phyloP scores from a whole-genome alignment of 2,888 invertebrate genomes.

The Xestia sexstrigata region DNA sequence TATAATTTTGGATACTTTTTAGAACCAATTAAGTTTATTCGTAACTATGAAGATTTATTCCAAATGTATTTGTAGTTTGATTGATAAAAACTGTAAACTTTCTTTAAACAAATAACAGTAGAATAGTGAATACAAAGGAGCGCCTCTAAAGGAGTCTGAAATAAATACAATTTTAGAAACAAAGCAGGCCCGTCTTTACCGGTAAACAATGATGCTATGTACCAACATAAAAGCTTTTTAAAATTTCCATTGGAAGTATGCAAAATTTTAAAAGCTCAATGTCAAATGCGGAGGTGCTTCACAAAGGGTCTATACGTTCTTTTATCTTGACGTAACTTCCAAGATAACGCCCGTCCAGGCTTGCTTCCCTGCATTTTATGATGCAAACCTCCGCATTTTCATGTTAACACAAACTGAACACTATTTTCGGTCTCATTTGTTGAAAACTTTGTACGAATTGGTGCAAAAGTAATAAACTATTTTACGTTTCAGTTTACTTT shows the following conservation, averaged over 20 bases:
- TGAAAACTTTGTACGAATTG: background rate
- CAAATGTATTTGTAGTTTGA: background rate
- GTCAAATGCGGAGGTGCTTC: slow-evolving; percentile 56
- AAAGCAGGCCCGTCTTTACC: slow-evolving; percentile 28
- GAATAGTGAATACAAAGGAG: background rate
- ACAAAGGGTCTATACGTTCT: slow-evolving; percentile 60
- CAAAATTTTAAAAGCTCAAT: slow-evolving; percentile 63
- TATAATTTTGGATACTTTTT: background rate
- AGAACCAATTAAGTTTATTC: background rate
- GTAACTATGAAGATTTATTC: too few species aligned
- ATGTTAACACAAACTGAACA: slow-evolving; percentile 37
- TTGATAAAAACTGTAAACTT: background rate
- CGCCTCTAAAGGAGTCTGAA: background rate
- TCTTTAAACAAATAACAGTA: background rate
- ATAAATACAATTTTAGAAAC: slow-evolving; percentile 10
- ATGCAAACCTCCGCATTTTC: slow-evolving; percentile 51
- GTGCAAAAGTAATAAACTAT: background rate
- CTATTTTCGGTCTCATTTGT: slow-evolving; percentile 40
- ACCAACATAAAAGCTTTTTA: slow-evolving; percentile 55
- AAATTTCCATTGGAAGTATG: slow-evolving; percentile 59
- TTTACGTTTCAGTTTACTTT: background rate
- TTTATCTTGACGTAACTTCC: slow-evolving; percentile 65
- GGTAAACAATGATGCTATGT: slow-evolving; percentile 37
- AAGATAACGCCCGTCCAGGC: slow-evolving; percentile 55
- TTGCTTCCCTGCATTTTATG: slow-evolving; percentile 56